A percentile compares a stretch with the other conserved stretches of the same genome.
These are phyloP conservation scores for Noctilio leporinus DNA, from an alignment of 2,113 vertebrate genomes.

Conservation along the genomic window DNA sequence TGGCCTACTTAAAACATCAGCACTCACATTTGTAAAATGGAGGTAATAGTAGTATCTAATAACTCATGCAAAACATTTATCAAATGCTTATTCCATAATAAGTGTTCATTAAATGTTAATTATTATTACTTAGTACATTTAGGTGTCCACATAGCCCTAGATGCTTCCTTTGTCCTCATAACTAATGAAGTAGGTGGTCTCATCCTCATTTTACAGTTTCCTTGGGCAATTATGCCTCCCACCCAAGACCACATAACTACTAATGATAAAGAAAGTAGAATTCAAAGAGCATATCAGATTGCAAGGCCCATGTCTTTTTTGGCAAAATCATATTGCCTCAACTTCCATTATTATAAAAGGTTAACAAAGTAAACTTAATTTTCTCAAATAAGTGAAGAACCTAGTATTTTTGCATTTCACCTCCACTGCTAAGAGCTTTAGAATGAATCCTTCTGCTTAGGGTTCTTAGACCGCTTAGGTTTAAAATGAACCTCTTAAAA, in stretches of 20 bases:
- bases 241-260: background rate
- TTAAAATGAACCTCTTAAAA: slow-evolving; percentile 19
- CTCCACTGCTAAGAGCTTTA: background rate
- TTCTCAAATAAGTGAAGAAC: slow-evolving; percentile 27
- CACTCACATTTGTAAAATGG: slow-evolving; percentile 8
- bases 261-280: background rate
- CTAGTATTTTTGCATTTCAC: background rate
- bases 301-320: background rate
- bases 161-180: background rate
- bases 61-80: background rate
- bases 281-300: background rate
- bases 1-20: slow-evolving; percentile 8
- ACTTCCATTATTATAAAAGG: slow-evolving; percentile 4
- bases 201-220: background rate
- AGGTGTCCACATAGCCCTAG: background rate
- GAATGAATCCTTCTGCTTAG: background rate
- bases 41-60: background rate
- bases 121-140: background rate
- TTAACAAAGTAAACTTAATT: slow-evolving; percentile 18
- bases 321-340: background rate
- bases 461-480: background rate
- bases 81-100: background rate
- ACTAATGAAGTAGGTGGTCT: background rate
- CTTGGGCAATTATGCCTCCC: background rate
- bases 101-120: background rate